Percentiles rank a stretch among this genome's conserved stretches.
Evolutionary conservation across 1,140 invertebrate genomes (phyloP).

Genomic region (Archivesica marissinica): DNA sequence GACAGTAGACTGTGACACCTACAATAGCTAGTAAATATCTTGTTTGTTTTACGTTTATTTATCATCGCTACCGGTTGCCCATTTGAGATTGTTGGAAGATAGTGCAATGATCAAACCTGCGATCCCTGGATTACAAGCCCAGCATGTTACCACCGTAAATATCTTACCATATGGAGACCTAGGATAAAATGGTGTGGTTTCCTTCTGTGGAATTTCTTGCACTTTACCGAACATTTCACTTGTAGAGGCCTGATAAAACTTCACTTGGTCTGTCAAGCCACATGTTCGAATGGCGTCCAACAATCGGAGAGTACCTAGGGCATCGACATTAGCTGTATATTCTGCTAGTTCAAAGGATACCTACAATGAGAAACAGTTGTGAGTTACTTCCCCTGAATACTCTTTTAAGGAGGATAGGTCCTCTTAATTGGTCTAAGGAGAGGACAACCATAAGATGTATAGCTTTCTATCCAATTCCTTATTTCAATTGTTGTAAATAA

Average conservation of each 20-base stretch:
- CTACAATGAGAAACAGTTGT: conserved; percentile 82
- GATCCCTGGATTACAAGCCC: too few species aligned
- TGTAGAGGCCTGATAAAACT: conserved; percentile 99
- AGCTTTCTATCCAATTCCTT: too few species aligned
- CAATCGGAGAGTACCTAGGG: conserved; percentile 96
- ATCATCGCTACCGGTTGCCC: too few species aligned
- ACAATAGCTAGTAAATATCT: neutral
- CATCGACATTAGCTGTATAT: conserved; percentile 99
- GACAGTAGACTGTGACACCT: conserved; percentile 3
- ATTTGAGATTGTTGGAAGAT: too few species aligned
- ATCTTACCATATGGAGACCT: conserved; percentile 98
- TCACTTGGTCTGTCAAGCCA: conserved; percentile 92
- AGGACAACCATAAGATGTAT: too few species aligned
- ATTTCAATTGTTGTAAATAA: too few species aligned
- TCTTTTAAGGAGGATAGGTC: too few species aligned
- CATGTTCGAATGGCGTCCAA: conserved; percentile 98
- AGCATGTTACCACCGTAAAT: too few species aligned
- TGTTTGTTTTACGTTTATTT: too few species aligned
- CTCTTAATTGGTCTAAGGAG: too few species aligned
- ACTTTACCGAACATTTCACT: conserved; percentile 99
- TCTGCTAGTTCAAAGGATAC: conserved; percentile 98
- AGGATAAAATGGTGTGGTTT: conserved; percentile 99
- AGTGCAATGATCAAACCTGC: too few species aligned
- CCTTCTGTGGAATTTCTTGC: conserved; percentile 97
- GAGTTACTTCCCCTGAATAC: too few species aligned